A percentile compares a stretch with the other conserved stretches of the same genome.
Evolutionary conservation across 2,113 vertebrate genomes (phyloP).

Genomic region (Caretta caretta): DNA sequence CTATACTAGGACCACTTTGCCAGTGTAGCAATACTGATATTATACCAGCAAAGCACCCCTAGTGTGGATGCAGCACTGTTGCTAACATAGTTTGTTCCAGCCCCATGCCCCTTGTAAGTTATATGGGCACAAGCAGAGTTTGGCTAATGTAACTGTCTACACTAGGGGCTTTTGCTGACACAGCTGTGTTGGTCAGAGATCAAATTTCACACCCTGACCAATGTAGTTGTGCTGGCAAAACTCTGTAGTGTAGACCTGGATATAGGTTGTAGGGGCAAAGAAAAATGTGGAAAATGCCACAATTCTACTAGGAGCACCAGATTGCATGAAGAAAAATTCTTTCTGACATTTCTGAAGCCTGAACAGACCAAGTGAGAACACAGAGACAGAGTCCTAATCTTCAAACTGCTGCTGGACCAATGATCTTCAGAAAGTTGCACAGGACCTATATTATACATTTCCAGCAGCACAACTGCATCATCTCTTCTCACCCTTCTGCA

Average conservation of each 20-base stretch:
- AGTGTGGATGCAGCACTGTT: too few relatives aligned
- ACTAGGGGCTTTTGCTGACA: too few relatives aligned
- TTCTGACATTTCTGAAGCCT: background rate
- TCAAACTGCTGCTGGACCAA: background rate
- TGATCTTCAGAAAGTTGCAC: background rate
- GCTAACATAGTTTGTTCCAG: too few relatives aligned
- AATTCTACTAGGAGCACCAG: background rate
- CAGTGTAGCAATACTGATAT: too few relatives aligned
- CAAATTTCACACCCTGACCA: too few relatives aligned
- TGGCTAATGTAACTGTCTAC: too few relatives aligned
- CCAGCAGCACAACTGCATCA: background rate
- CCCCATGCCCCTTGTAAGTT: too few relatives aligned
- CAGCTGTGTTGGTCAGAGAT: too few relatives aligned
- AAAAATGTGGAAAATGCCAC: background rate
- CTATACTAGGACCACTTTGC: too few relatives aligned
- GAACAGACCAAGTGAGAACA: background rate
- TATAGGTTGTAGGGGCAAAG: fast-evolving
- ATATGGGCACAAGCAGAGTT: too few relatives aligned
- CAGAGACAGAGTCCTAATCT: background rate
- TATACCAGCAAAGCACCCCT: too few relatives aligned
- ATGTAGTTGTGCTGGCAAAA: background rate
- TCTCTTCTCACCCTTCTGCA: background rate
- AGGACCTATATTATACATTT: background rate
- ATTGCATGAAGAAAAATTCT: background rate
- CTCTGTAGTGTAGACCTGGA: too few relatives aligned